Evolutionary conservation across 2,888 invertebrate genomes (phyloP).

Genomic region (Syrphus vitripennis): DNA sequence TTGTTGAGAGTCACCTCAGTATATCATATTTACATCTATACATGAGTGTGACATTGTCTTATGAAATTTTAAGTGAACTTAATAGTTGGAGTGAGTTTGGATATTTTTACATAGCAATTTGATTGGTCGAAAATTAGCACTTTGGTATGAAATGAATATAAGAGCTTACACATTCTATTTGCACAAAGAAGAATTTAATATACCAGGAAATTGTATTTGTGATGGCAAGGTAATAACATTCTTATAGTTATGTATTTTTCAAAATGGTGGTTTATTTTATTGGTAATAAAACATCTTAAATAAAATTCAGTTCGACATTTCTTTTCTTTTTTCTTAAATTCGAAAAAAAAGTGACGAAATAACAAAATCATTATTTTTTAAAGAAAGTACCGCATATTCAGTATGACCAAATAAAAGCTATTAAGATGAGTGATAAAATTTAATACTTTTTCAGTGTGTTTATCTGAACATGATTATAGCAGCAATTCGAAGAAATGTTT

Average conservation of each 20-base stretch:
- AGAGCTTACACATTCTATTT: not conserved
- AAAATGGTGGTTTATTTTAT: not conserved
- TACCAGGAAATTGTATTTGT: not conserved
- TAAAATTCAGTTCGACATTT: not conserved
- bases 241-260: not conserved
- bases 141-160: slow-evolving; percentile 38
- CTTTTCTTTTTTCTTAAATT: not conserved
- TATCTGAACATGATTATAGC: not conserved
- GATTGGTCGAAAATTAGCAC: slow-evolving; percentile 56
- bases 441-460: not conserved
- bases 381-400: slow-evolving; percentile 25
- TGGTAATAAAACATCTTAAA: not conserved
- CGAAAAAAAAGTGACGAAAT: slow-evolving; percentile 13
- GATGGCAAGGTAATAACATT: not conserved
- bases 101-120: slow-evolving; percentile 8
- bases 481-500: slow-evolving; percentile 1
- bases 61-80: slow-evolving; percentile 28
- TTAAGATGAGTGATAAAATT: slow-evolving; percentile 23
- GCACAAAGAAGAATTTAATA: not conserved
- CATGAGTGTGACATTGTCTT: slow-evolving; percentile 30
- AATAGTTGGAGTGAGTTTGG: slow-evolving; percentile 25
- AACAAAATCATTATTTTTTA: slow-evolving; percentile 7
- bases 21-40: slow-evolving; percentile 47
- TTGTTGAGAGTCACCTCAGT: not conserved
- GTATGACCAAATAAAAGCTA: not conserved